phyloP scores from a whole-genome alignment of 92 coral and sea anemone genomes.

The Epizoanthus illoricatus region DNA sequence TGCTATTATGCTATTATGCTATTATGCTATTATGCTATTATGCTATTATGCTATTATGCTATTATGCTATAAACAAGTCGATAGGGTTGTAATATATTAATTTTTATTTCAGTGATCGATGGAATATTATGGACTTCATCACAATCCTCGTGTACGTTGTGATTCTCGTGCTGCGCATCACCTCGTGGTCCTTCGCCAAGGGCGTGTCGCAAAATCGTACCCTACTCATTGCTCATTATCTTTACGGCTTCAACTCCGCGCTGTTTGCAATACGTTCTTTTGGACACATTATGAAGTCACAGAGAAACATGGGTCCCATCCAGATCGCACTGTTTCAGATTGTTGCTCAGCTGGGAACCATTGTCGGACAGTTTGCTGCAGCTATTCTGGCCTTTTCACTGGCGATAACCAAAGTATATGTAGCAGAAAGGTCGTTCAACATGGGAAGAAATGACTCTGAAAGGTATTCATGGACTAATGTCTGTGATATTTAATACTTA shows the following conservation, averaged over 20 bases:
- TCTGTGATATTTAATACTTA: neutral
- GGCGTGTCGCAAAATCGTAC: constrained; percentile 33
- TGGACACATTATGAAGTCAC: constrained; percentile 49
- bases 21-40: too few species aligned
- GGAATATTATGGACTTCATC: constrained; percentile 40
- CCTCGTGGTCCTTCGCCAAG: constrained; percentile 12
- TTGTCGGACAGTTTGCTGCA: constrained; percentile 47
- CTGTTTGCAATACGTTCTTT: constrained; percentile 44
- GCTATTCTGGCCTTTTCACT: constrained; percentile 48
- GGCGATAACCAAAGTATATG: constrained; percentile 52
- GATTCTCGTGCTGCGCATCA: constrained; percentile 17
- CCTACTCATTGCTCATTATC: constrained; percentile 40
- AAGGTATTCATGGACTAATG: neutral
- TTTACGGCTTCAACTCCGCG: constrained; percentile 54
- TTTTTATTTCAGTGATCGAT: constrained; percentile 39
- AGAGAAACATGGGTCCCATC: constrained; percentile 33
- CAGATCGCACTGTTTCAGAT: constrained; percentile 53
- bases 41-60: too few species aligned
- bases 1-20: too few species aligned
- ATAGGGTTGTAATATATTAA: too few species aligned
- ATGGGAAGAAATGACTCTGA: neutral
- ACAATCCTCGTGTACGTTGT: constrained; percentile 27
- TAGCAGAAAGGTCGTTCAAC: constrained; percentile 46
- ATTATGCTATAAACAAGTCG: too few species aligned
- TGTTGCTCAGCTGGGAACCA: constrained; percentile 27